phyloP scores from a whole-genome alignment of 2,888 invertebrate genomes.

The Tromatobia lineatoria region DNA sequence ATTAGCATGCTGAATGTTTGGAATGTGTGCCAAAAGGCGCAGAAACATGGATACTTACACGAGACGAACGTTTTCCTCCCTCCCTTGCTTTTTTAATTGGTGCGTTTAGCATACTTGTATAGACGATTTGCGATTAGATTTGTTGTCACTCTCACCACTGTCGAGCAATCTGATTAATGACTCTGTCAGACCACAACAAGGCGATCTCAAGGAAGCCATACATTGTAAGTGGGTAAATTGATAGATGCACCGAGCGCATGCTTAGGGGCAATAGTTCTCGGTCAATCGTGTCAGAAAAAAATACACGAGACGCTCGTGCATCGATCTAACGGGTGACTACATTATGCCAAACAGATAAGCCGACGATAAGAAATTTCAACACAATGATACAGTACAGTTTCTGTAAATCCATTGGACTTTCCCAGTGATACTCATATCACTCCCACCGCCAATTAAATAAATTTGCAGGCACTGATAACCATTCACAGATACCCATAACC shows the following conservation, averaged over 20 bases:
- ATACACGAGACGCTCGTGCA: constrained; percentile 60
- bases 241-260: constrained; percentile 74
- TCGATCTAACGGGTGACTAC: constrained; percentile 45
- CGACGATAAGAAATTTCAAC: background rate
- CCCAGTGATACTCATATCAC: too few relatives aligned
- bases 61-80: background rate
- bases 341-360: background rate
- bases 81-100: background rate
- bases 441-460: too few relatives aligned
- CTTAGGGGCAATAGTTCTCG: constrained; percentile 78
- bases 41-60: background rate
- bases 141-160: constrained; percentile 54
- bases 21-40: background rate
- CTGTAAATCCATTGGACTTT: too few relatives aligned
- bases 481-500: too few relatives aligned
- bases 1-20: constrained; percentile 11
- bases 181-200: constrained; percentile 38
- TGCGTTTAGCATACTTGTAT: background rate
- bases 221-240: constrained; percentile 76
- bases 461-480: too few relatives aligned
- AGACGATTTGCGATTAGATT: constrained; percentile 15
- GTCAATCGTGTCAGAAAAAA: constrained; percentile 72
- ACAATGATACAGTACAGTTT: too few relatives aligned
- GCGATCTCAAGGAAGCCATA: constrained; percentile 43
- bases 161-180: constrained; percentile 67